Evolutionary conservation across 2,113 vertebrate species (phyloP).

Genomic region (Nanorana parkeri): DNA sequence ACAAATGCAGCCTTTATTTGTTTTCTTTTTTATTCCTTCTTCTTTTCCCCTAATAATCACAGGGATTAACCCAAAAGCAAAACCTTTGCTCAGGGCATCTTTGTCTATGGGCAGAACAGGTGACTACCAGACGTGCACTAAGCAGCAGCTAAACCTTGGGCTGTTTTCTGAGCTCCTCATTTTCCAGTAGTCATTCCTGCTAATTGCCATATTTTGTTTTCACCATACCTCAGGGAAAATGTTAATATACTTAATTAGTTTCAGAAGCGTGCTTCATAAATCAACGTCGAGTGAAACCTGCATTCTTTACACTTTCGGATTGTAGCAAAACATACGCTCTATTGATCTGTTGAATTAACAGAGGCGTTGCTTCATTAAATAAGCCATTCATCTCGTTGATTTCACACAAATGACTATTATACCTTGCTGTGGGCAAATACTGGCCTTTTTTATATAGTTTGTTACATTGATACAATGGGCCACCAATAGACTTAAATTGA

Average conservation of each 20-base stretch:
- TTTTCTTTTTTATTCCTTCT: background rate
- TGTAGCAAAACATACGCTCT: background rate
- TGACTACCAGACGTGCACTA: background rate
- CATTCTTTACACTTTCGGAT: conserved; percentile 31
- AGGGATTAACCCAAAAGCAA: background rate
- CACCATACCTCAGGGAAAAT: conserved; percentile 32
- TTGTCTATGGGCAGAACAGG: conserved; percentile 4
- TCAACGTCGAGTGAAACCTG: conserved; percentile 25
- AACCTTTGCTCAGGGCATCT: background rate
- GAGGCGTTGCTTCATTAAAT: conserved; percentile 21
- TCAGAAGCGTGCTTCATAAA: conserved; percentile 26
- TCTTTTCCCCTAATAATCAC: background rate
- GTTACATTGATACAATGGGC: background rate
- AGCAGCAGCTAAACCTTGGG: conserved; percentile 19
- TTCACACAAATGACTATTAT: conserved; percentile 30
- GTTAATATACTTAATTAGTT: conserved; percentile 45
- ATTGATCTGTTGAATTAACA: conserved; percentile 12
- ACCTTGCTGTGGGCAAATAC: background rate
- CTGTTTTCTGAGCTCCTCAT: background rate
- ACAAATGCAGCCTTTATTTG: conserved; percentile 23
- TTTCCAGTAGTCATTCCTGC: conserved; percentile 38
- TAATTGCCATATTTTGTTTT: conserved; percentile 47
- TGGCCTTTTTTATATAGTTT: background rate
- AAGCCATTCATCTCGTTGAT: conserved; percentile 24
- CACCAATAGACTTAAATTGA: too few species aligned